Evolutionary conservation across 2,113 vertebrate species (phyloP).

Genomic region (Passer domesticus): DNA sequence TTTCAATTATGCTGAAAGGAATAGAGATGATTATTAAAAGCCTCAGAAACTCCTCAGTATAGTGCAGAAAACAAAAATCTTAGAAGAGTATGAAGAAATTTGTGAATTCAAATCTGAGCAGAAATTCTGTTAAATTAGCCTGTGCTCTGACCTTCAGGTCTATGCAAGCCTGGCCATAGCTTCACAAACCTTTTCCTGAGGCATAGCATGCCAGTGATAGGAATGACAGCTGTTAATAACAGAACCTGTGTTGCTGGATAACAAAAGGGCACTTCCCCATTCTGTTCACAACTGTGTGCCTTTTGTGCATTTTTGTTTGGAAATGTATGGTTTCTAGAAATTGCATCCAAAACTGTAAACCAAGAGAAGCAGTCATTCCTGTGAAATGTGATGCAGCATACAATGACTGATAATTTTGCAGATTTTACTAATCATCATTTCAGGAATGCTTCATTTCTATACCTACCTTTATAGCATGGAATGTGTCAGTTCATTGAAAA

Average conservation of each 20-base stretch:
- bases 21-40: neutral
- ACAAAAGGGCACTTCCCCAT: neutral
- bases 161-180: neutral
- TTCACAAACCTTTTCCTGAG: neutral
- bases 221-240: neutral
- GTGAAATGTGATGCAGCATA: neutral
- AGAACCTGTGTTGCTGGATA: neutral
- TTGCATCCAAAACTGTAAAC: neutral
- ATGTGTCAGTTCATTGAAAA: neutral
- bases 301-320: neutral
- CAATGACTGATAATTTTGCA: neutral
- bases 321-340: neutral
- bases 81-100: neutral
- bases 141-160: neutral
- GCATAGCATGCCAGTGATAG: neutral
- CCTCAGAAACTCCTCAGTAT: neutral
- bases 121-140: neutral
- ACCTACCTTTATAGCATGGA: neutral
- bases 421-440: neutral
- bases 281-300: neutral
- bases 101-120: neutral
- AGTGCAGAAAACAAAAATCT: neutral
- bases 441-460: neutral
- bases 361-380: neutral
- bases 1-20: neutral